A percentile compares a stretch with the other conserved stretches of the same genome.
phyloP scores from a whole-genome alignment of 2,888 invertebrate species.

The Hydrotaea diabolus region DNA sequence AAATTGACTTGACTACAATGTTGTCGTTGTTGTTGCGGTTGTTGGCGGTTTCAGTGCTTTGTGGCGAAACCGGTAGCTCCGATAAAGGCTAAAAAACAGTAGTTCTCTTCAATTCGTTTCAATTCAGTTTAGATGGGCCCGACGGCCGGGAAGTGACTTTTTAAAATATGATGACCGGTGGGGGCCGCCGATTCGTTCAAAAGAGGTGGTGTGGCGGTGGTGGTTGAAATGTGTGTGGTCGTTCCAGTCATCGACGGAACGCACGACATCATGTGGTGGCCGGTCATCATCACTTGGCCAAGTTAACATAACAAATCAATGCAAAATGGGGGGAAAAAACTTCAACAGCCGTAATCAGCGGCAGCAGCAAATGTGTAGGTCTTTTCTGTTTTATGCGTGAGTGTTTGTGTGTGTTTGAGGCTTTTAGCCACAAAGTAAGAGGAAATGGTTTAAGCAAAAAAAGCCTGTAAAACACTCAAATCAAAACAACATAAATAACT shows the following conservation, averaged over 20 bases:
- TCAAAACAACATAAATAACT: slow-evolving; percentile 15
- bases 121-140: neutral
- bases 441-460: neutral
- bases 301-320: slow-evolving; percentile 1
- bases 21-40: neutral
- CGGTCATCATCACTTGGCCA: neutral
- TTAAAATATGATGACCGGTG: neutral
- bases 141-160: neutral
- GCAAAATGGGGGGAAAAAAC: too few relatives aligned
- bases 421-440: neutral
- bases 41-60: neutral
- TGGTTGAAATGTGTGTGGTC: slow-evolving; percentile 63
- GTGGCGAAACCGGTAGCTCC: slow-evolving; percentile 4
- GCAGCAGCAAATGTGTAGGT: neutral
- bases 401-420: neutral
- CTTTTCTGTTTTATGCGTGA: neutral
- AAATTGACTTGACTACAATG: neutral
- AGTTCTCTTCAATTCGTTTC: neutral
- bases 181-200: slow-evolving; percentile 2
- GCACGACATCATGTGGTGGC: neutral
- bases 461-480: neutral
- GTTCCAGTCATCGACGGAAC: slow-evolving; percentile 48
- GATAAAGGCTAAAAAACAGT: neutral
- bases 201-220: too few relatives aligned
- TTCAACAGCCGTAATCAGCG: neutral